These are phyloP conservation scores for Synergus laeviventris DNA, from an alignment of 2,888 invertebrate species.

Conservation along the genomic window DNA sequence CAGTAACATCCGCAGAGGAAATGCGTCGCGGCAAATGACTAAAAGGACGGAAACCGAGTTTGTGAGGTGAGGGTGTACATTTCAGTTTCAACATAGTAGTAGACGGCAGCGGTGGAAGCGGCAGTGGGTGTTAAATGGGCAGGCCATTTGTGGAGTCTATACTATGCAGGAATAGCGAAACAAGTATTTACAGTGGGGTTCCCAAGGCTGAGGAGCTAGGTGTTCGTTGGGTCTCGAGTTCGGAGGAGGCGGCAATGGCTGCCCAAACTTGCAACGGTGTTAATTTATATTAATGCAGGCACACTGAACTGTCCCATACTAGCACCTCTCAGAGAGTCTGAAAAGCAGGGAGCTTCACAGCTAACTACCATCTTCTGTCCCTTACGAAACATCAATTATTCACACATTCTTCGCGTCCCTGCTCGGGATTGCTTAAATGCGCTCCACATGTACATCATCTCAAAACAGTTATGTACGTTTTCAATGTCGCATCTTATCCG, in stretches of 20 bases:
- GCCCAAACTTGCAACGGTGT: conserved; percentile 53
- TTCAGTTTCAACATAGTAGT: conserved; percentile 23
- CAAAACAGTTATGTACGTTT: neutral
- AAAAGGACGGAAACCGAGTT: conserved; percentile 38
- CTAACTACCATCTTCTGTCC: conserved; percentile 50
- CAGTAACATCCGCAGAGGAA: conserved; percentile 34
- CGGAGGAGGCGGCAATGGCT: conserved; percentile 44
- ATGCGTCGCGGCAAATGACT: conserved; percentile 36
- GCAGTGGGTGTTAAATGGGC: conserved; percentile 42
- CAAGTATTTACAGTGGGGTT: conserved; percentile 34
- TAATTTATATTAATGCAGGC: conserved; percentile 67
- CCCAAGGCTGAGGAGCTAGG: neutral
- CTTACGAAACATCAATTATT: conserved; percentile 60
- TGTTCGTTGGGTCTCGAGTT: conserved; percentile 1
- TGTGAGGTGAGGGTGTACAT: conserved; percentile 43
- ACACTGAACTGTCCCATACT: conserved; percentile 55
- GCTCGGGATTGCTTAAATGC: conserved; percentile 22
- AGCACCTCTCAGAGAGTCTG: conserved; percentile 50
- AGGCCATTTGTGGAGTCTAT: conserved; percentile 39
- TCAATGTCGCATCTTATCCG: neutral
- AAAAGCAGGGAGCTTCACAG: conserved; percentile 45
- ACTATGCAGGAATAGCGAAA: conserved; percentile 26
- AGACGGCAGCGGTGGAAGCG: neutral
- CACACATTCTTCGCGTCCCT: conserved; percentile 55
- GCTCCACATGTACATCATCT: conserved; percentile 19